Conservation (phyloP, 2,113 vertebrate genomes). For the Petrocephalus zakoni region DNA sequence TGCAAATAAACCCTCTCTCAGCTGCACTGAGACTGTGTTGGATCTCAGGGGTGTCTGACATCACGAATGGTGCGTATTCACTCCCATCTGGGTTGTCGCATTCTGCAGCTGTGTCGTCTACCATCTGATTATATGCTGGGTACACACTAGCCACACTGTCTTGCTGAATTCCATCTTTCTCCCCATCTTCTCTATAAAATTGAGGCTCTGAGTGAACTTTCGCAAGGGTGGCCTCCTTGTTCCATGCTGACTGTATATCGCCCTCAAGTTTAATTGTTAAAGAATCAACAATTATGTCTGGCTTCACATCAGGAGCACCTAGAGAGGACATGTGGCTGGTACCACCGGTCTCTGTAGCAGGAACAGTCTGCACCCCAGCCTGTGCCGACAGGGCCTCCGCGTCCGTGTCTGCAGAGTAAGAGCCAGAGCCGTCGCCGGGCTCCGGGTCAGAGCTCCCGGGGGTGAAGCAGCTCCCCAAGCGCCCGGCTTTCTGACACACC, state of each 20-base stretch:
- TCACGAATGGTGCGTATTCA: background rate
- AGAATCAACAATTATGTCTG: background rate
- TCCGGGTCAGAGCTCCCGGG: constrained; percentile 1
- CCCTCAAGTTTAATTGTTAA: background rate
- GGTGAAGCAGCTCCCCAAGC: constrained; percentile 28
- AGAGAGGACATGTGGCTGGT: background rate
- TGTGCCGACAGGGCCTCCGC: background rate
- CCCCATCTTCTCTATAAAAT: background rate
- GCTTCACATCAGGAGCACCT: background rate
- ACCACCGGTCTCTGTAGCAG: background rate
- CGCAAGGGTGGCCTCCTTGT: background rate
- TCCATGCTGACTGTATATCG: background rate
- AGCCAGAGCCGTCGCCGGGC: constrained; percentile 15
- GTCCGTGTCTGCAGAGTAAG: constrained; percentile 15
- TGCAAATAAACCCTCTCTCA: constrained; percentile 30
- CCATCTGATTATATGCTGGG: background rate
- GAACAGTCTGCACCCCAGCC: constrained; percentile 11
- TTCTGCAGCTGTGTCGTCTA: background rate
- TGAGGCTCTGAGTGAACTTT: background rate
- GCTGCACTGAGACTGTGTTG: background rate
- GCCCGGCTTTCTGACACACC: constrained; percentile 18
- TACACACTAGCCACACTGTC: background rate
- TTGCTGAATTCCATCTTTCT: constrained; percentile 14
- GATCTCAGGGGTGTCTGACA: background rate
- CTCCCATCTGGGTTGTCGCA: background rate